Evolutionary conservation across 2,888 invertebrate genomes (phyloP).

Genomic region (Melanargia galathea): DNA sequence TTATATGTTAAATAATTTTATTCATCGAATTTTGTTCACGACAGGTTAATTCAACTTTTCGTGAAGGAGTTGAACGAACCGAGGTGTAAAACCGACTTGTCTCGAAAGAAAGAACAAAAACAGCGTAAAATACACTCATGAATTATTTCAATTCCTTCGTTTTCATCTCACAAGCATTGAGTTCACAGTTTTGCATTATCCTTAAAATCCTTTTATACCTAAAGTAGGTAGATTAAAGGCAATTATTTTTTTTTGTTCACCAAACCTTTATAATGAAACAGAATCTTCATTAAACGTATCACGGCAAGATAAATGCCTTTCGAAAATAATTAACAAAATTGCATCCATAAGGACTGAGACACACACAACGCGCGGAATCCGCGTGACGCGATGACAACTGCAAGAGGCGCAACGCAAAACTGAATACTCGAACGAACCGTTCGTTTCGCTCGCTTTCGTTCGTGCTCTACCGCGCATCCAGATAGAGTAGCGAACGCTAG

Average conservation of each 20-base stretch:
- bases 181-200: slow-evolving; percentile 11
- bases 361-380: background rate
- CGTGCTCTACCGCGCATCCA: too few species aligned
- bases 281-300: slow-evolving; percentile 48
- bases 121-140: background rate
- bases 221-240: slow-evolving; percentile 16
- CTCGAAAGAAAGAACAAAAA: too few species aligned
- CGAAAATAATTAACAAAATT: slow-evolving; percentile 78
- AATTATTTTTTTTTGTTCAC: slow-evolving; percentile 19
- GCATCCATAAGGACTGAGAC: slow-evolving; percentile 43
- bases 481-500: too few species aligned
- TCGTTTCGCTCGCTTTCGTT: too few species aligned
- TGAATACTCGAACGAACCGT: too few species aligned
- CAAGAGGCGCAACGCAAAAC: background rate
- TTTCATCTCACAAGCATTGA: background rate
- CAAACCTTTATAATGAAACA: slow-evolving; percentile 21
- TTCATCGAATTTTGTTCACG: too few species aligned
- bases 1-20: too few species aligned
- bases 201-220: slow-evolving; percentile 3
- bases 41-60: too few species aligned
- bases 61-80: too few species aligned
- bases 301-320: slow-evolving; percentile 75
- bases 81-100: too few species aligned
- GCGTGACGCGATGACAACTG: background rate
- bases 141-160: slow-evolving; percentile 3